Base-by-base conservation (phyloP, 2,797 vertebrate species). In the Periophthalmus magnuspinnatus region DNA sequence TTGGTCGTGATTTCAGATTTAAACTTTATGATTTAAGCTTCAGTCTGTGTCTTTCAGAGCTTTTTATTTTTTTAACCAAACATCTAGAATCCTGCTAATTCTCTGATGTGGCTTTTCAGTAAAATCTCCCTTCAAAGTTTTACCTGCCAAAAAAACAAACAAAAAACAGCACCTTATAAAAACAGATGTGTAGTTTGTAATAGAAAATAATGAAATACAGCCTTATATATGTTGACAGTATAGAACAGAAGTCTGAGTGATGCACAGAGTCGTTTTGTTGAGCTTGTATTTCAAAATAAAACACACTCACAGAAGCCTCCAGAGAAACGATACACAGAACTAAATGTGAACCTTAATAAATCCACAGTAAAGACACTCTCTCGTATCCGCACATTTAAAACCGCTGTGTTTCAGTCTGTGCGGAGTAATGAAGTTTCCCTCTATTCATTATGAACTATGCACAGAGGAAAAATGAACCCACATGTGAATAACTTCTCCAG, bases 401-500 rank as follows among this genome's bases (percentile, higher is more conserved):
- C 41, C 45, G 32, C 38, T 47, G 34, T 6, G 17, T n/a, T 48
- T 48, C 19, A 32, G 47, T 13, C 14, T 52, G 17, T 19, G 7
- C 17, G 41, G 11, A 48, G 19, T 50, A 50, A 32, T 50, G 45
- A 65, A 17, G 17, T 65, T 28, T 33, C 47, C 8, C 6, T 19
- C 24, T 48, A 54, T 65, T 34, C 48, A 54, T 34, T 36, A 65
- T 13, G 47, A 65, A 65, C 63, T 13, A 47, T 17, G 21, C 14
- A 21, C n/a, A n/a, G 28, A 65, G 13, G 5, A 57, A 54, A 66
- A 45, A 54, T 54, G 45, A 33, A 60, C 21, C 17, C 6, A 19
- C 14, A 36, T 65, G 54, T 19, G 45, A 72, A 72, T 67, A 59
- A 54, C 34, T 41, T n/a, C 64, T 41, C 33, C 33, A 59, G 63